Evolutionary conservation across 1,140 invertebrate species (phyloP).

Genomic region (Ericerus pela): DNA sequence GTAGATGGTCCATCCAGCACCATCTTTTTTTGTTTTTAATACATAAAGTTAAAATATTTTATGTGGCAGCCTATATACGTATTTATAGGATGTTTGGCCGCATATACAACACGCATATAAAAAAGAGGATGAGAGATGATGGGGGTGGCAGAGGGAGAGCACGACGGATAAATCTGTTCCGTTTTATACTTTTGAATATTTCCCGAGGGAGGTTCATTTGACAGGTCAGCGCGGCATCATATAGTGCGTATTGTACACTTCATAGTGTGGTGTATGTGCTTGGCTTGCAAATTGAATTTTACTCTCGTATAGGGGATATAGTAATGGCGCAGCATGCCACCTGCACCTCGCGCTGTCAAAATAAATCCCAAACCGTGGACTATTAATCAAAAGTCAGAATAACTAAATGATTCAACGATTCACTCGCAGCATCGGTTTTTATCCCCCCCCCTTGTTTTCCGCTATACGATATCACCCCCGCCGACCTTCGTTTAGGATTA

Average conservation of each 20-base stretch:
- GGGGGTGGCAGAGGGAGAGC: no score
- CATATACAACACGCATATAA: no score
- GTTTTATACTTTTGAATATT: conserved; percentile 11
- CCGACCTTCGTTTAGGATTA: no score
- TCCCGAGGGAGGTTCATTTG: conserved; percentile 9
- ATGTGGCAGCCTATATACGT: no score
- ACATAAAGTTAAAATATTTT: no score
- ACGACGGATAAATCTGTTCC: conserved; percentile 7
- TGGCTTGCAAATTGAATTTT: conserved; percentile 7
- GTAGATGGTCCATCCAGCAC: no score
- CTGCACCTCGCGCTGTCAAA: conserved; percentile 11
- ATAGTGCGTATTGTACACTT: conserved; percentile 12
- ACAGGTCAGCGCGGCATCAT: conserved; percentile 8
- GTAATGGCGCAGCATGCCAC: conserved; percentile 2
- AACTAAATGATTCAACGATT: conserved; percentile 11
- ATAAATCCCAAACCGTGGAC: conserved; percentile 8
- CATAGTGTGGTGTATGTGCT: conserved; percentile 10
- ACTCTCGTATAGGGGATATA: conserved; percentile 11
- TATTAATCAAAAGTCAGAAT: conserved; percentile 12
- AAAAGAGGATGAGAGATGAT: no score
- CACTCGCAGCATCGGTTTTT: no score
- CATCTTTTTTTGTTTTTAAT: no score
- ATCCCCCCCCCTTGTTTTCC: no score
- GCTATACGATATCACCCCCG: no score
- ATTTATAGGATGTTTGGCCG: no score